These are phyloP conservation scores for Pseudeuparius sepicola DNA, from an alignment of 2,888 invertebrate genomes.

Conservation along the genomic window DNA sequence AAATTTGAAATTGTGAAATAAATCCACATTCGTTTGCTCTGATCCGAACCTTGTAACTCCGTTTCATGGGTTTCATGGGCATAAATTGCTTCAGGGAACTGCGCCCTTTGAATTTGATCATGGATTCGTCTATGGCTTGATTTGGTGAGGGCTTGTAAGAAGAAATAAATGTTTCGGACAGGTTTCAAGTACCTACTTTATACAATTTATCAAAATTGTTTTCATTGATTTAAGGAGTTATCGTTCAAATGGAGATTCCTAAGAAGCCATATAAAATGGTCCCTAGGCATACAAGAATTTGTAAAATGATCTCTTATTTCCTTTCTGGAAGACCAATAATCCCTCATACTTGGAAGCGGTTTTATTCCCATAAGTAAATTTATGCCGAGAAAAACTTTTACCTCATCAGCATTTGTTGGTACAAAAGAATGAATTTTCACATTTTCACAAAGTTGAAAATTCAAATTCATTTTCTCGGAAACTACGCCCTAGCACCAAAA, in stretches of 20 bases:
- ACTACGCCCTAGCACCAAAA: no score
- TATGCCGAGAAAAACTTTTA: constrained; percentile 13
- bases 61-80: constrained; percentile 15
- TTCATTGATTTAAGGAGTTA: constrained; percentile 13
- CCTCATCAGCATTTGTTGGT: constrained; percentile 10
- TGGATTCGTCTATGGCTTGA: constrained; percentile 17
- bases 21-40: constrained; percentile 13
- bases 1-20: constrained; percentile 15
- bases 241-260: constrained; percentile 21
- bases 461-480: no score
- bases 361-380: constrained; percentile 17
- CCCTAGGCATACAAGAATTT: constrained; percentile 11
- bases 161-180: constrained; percentile 14
- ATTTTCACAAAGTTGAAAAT: no score
- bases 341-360: constrained; percentile 11
- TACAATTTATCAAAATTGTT: constrained; percentile 10
- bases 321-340: constrained; percentile 13
- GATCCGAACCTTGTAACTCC: constrained; percentile 18
- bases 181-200: constrained; percentile 1
- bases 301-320: constrained; percentile 14
- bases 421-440: no score
- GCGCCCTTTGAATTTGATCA: constrained; percentile 20
- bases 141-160: constrained; percentile 9
- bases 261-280: constrained; percentile 18
- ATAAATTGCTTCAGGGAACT: constrained; percentile 15